These are phyloP conservation scores for Drosophila emarginata DNA, from an alignment of 2,888 invertebrate species.

Conservation along the genomic window DNA sequence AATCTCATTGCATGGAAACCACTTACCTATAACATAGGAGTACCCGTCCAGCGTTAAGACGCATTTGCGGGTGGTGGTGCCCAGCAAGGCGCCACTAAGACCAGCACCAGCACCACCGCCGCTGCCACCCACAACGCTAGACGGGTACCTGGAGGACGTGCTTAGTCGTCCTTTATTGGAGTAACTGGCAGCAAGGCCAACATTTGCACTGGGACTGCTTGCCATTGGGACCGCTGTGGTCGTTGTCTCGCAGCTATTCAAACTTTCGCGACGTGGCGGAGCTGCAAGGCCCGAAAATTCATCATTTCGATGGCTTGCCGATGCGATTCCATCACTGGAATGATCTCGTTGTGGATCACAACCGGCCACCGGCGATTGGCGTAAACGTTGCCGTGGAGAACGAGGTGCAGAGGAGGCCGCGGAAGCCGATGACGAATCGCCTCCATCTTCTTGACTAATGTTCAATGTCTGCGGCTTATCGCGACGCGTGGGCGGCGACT, in stretches of 20 bases:
- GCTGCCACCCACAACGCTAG: slow-evolving; percentile 63
- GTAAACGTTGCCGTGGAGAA: slow-evolving; percentile 71
- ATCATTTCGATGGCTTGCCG: slow-evolving; percentile 36
- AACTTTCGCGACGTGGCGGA: slow-evolving; percentile 71
- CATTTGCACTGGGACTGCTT: slow-evolving; percentile 39
- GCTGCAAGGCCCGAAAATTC: slow-evolving; percentile 58
- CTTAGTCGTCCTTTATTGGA: slow-evolving; percentile 48
- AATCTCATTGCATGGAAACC: background rate
- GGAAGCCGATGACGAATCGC: background rate
- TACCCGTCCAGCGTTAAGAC: slow-evolving; percentile 93
- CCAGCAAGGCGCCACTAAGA: slow-evolving; percentile 72
- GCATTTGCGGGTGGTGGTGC: slow-evolving; percentile 88
- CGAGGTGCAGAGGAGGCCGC: slow-evolving; percentile 38
- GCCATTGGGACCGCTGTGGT: slow-evolving; percentile 43
- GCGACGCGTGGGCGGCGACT: slow-evolving; percentile 64
- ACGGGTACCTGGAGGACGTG: slow-evolving; percentile 79
- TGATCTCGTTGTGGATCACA: slow-evolving; percentile 68
- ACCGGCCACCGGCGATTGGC: slow-evolving; percentile 43
- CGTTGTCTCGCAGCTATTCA: slow-evolving; percentile 65
- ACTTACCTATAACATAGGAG: slow-evolving; percentile 94
- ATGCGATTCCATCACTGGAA: slow-evolving; percentile 65
- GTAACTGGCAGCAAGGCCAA: background rate
- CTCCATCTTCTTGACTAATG: slow-evolving; percentile 53
- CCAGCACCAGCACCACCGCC: slow-evolving; percentile 61
- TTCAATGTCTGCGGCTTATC: slow-evolving; percentile 79